phyloP scores from a whole-genome alignment of 2,113 vertebrate species.

The Psammodynastes pulverulentus region DNA sequence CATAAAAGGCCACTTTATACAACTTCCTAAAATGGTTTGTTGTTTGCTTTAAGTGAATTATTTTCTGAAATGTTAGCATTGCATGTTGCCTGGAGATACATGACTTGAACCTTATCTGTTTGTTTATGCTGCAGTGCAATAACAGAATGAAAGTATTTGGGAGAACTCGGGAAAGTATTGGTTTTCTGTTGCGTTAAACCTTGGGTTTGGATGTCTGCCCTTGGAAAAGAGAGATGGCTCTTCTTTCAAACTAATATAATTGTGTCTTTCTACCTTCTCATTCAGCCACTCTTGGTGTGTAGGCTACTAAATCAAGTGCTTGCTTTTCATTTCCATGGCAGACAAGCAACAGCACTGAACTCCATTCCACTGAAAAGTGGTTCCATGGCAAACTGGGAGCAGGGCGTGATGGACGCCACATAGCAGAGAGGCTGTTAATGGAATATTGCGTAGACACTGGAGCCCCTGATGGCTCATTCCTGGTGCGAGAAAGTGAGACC shows the following conservation, averaged over 20 bases:
- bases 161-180: neutral
- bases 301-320: neutral
- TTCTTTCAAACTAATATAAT: neutral
- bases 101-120: too few relatives aligned
- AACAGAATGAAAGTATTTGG: neutral
- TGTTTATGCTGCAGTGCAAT: neutral
- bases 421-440: slow-evolving; percentile 88
- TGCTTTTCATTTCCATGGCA: neutral
- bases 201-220: neutral
- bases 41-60: neutral
- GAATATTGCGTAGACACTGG: slow-evolving; percentile 95
- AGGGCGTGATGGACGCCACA: slow-evolving; percentile 92
- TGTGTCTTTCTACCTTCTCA: neutral
- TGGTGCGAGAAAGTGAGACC: slow-evolving; percentile 96
- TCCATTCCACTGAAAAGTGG: slow-evolving; percentile 94
- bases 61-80: neutral
- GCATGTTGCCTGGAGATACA: neutral
- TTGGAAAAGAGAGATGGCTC: neutral
- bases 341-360: slow-evolving; percentile 79
- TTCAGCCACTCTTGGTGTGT: neutral
- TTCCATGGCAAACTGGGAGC: slow-evolving; percentile 95
- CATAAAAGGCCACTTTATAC: neutral
- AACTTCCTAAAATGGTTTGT: neutral
- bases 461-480: slow-evolving; percentile 92
- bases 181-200: neutral